Evolutionary conservation across 2,797 vertebrate genomes (phyloP), one percentile per base, ranked within the genome.

Genomic region (Ceryle rudis): DNA sequence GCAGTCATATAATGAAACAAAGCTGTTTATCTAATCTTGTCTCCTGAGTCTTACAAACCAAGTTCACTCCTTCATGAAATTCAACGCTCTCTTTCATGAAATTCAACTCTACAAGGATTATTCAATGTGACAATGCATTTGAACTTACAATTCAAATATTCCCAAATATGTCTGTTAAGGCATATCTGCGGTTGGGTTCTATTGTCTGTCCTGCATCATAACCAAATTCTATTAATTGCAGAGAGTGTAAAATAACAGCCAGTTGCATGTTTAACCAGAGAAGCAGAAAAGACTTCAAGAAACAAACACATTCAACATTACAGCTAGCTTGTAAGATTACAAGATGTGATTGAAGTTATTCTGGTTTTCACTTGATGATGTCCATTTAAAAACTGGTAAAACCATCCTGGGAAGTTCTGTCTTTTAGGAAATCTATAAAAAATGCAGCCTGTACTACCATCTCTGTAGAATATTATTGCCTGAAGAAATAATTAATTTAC

Each of bases 1-100:
- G 39, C 37, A 91, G 35, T 60, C 66, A 47, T 15, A 54, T 41
- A 95, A 86, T 15, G 73, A 91, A 95, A 93, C 33, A 94, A 91
- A 95, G 55, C 31, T 81, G 18, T 86, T 91, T 70, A 90, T 55
- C 58, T 90, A 89, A 71, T 66, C 42, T 78, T 85, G 49, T 89
- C 62, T 88, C 66, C 17, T 19, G 66, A 86, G 44, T n/a, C 47
- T 80, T 84, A 44, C 60, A 81, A 93, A 62, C 20, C 22, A 81
- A 84, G 44, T 79, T 94, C 75, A 75, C 16, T 72, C 39, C 13
- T 12, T 39, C 39, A 39, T 39, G 39, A 39, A 39, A 39, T 39
- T 39, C 39, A 39, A 39, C 39, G 11, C 39, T 39, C 16, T 72
- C 42, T 79, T 90, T 67, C 70, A 77, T 46, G 41, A 90, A 91